These are phyloP conservation scores for Hyles vespertilio DNA, from an alignment of 1,140 invertebrate species.

Conservation along the genomic window DNA sequence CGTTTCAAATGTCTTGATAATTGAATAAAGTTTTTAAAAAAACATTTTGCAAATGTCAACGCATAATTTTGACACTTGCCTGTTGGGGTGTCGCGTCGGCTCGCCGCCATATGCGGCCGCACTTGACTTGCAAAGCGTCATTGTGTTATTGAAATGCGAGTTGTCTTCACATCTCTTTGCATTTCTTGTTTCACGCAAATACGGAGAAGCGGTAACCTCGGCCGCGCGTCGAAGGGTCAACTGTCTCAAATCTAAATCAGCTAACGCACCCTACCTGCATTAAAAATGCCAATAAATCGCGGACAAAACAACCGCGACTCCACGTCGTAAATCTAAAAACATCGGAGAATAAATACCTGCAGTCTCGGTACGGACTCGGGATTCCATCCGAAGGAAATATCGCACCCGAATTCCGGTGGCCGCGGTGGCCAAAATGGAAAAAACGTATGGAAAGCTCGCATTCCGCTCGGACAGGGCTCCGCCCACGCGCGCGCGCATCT, in stretches of 20 bases:
- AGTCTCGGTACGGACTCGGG: slow-evolving; percentile 50
- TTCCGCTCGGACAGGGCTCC: slow-evolving; percentile 34
- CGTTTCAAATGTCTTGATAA: too few species aligned
- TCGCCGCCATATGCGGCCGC: neutral
- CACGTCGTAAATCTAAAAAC: slow-evolving; percentile 49
- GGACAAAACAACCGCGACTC: slow-evolving; percentile 29
- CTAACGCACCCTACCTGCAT: slow-evolving; percentile 40
- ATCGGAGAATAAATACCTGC: slow-evolving; percentile 16
- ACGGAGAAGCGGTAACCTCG: too few species aligned
- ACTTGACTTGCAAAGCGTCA: slow-evolving; percentile 21
- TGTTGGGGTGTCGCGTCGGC: too few species aligned
- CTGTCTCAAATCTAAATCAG: too few species aligned
- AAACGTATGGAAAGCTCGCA: slow-evolving; percentile 49
- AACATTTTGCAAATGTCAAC: too few species aligned
- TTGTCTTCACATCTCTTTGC: slow-evolving; percentile 18
- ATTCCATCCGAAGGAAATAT: slow-evolving; percentile 66
- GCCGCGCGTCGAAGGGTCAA: too few species aligned
- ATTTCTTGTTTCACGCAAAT: neutral
- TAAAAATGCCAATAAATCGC: slow-evolving; percentile 46
- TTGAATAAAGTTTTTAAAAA: too few species aligned
- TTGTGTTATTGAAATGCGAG: slow-evolving; percentile 9
- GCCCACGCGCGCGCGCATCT: slow-evolving; percentile 42
- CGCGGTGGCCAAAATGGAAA: slow-evolving; percentile 37
- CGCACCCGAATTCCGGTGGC: slow-evolving; percentile 65
- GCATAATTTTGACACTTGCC: too few species aligned